Conservation (phyloP, 2,888 invertebrate species). For the Cyclophora punctaria region DNA sequence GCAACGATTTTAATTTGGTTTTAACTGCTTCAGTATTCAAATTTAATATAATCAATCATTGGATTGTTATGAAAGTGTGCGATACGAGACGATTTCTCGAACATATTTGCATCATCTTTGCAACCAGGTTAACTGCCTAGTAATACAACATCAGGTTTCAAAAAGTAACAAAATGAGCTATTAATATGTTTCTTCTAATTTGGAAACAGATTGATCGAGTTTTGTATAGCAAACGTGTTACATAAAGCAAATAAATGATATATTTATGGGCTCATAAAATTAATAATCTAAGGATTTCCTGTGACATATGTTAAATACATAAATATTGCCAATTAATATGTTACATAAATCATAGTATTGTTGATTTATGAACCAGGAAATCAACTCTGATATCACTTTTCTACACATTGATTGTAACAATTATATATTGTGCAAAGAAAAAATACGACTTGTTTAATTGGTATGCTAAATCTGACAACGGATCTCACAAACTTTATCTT, state of each 20-base stretch:
- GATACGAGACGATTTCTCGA: slow-evolving; percentile 65
- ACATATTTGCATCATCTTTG: slow-evolving; percentile 64
- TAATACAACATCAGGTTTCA: slow-evolving; percentile 20
- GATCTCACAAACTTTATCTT: no score
- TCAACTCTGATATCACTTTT: neutral
- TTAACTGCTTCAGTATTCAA: slow-evolving; percentile 68
- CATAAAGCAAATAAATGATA: slow-evolving; percentile 13
- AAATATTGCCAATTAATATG: neutral
- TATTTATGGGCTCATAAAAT: slow-evolving; percentile 13
- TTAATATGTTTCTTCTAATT: slow-evolving; percentile 4
- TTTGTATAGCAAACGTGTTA: slow-evolving; percentile 9
- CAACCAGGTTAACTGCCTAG: slow-evolving; percentile 46
- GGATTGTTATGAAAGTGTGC: slow-evolving; percentile 72
- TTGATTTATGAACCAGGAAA: neutral
- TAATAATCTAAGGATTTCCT: slow-evolving; percentile 17
- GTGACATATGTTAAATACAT: slow-evolving; percentile 7
- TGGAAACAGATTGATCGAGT: slow-evolving; percentile 12
- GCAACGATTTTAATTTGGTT: slow-evolving; percentile 67
- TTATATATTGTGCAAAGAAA: no score
- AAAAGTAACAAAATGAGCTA: slow-evolving; percentile 18
- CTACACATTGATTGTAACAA: neutral
- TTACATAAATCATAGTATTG: slow-evolving; percentile 1
- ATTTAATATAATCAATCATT: slow-evolving; percentile 71
- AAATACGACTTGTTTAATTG: no score
- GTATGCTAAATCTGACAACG: no score